Conservation (phyloP, 1,140 invertebrate genomes). For the Steinernema feltiae region DNA sequence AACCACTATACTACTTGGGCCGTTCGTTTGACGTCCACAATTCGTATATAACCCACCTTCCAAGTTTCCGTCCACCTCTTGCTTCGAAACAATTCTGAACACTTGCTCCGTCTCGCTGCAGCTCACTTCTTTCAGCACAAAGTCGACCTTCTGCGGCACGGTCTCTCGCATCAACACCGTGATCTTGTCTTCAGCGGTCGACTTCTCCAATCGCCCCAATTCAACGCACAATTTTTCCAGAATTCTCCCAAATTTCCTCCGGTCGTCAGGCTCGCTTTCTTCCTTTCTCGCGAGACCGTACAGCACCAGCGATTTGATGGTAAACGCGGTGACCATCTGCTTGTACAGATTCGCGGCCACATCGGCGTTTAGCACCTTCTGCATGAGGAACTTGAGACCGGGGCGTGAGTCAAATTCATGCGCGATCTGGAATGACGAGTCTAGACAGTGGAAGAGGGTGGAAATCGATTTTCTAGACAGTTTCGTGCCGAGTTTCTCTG, state of each 20-base stretch:
- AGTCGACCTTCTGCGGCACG: not conserved
- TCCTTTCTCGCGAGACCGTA: not conserved
- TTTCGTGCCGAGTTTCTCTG: not conserved
- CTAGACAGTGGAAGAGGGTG: not conserved
- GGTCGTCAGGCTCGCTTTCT: not conserved
- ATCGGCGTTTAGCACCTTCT: not conserved
- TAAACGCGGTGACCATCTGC: constrained; percentile 7
- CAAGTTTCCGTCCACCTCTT: not conserved
- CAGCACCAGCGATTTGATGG: not conserved
- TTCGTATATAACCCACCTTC: not conserved
- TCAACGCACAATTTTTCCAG: not conserved
- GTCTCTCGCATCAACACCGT: not conserved
- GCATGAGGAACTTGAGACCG: not conserved
- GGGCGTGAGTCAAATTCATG: constrained; percentile 1
- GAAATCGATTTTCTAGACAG: not conserved
- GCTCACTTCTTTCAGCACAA: constrained; percentile 2
- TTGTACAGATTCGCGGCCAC: constrained; percentile 6
- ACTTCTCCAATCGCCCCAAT: not conserved
- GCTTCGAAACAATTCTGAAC: constrained; percentile 1
- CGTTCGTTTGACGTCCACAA: too few species aligned
- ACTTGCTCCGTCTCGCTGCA: not conserved
- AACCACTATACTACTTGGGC: constrained; percentile 40
- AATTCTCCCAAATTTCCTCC: not conserved
- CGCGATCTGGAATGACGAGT: not conserved
- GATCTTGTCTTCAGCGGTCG: constrained; percentile 1